Conservation (phyloP, 2,888 invertebrate species). For the Vanessa cardui region DNA sequence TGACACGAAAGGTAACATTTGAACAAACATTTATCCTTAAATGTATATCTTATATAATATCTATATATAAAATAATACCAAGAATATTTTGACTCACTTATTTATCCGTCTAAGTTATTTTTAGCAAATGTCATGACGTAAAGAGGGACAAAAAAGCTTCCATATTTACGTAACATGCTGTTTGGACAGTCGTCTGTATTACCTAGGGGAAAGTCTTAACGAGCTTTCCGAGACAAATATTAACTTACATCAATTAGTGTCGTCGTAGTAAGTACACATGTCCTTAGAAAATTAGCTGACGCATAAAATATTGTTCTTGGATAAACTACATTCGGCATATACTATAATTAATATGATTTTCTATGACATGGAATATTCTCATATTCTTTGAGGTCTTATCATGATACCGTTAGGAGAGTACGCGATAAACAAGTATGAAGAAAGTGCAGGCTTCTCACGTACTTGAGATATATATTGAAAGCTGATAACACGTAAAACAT, state of each 20-base stretch:
- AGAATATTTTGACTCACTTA: background rate
- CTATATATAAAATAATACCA: background rate
- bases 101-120: background rate
- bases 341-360: background rate
- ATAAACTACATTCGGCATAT: background rate
- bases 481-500: background rate
- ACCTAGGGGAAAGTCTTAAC: conserved; percentile 17
- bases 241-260: conserved; percentile 8
- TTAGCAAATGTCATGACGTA: background rate
- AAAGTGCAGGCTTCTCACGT: background rate
- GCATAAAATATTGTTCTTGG: background rate
- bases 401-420: background rate
- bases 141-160: conserved; percentile 5
- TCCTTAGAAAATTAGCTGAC: background rate
- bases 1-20: conserved; percentile 22
- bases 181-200: conserved; percentile 9
- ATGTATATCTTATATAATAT: background rate
- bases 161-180: conserved; percentile 24
- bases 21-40: conserved; percentile 13
- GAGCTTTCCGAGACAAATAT: conserved; percentile 19
- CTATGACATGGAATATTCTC: background rate
- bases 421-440: background rate
- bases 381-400: background rate
- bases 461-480: background rate
- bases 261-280: background rate